Conservation (phyloP, 2,797 vertebrate genomes). For the Poecilia wingei region DNA sequence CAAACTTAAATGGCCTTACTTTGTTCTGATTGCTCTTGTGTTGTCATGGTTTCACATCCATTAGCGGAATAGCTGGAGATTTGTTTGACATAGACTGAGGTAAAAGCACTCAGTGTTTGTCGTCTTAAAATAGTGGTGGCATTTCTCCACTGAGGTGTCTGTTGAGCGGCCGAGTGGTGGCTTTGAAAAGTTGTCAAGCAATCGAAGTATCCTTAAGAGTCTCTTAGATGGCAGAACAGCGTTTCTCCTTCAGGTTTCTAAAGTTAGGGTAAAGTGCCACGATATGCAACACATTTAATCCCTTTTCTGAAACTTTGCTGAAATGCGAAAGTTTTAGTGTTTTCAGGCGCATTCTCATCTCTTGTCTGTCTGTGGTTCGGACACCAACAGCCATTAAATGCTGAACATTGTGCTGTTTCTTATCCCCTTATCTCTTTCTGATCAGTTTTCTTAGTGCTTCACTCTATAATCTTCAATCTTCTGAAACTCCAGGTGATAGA, state of each 20-base stretch:
- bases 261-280: constrained; percentile 32
- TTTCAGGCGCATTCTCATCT: constrained; percentile 21
- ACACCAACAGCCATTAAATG: constrained; percentile 31
- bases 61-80: constrained; percentile 72
- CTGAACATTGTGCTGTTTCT: constrained; percentile 22
- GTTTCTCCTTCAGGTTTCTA: constrained; percentile 26
- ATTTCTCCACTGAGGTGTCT: constrained; percentile 57
- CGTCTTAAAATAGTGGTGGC: constrained; percentile 66
- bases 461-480: constrained; percentile 27
- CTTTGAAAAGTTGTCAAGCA: constrained; percentile 60
- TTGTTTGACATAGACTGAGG: constrained; percentile 77
- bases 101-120: constrained; percentile 73
- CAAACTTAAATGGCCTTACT: constrained; percentile 73
- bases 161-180: constrained; percentile 58
- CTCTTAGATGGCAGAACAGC: constrained; percentile 29
- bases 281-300: constrained; percentile 43
- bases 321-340: constrained; percentile 38
- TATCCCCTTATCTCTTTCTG: constrained; percentile 46
- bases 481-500: constrained; percentile 20
- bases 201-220: constrained; percentile 59
- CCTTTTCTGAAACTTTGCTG: constrained; percentile 40
- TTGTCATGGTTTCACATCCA: constrained; percentile 79
- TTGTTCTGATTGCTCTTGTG: constrained; percentile 66
- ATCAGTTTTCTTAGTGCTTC: constrained; percentile 34
- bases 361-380: constrained; percentile 7